Percentiles rank a stretch among this genome's conserved stretches.
These are phyloP conservation scores for Oncorhynchus mykiss DNA, from an alignment of 2,113 vertebrate species.

Conservation along the genomic window DNA sequence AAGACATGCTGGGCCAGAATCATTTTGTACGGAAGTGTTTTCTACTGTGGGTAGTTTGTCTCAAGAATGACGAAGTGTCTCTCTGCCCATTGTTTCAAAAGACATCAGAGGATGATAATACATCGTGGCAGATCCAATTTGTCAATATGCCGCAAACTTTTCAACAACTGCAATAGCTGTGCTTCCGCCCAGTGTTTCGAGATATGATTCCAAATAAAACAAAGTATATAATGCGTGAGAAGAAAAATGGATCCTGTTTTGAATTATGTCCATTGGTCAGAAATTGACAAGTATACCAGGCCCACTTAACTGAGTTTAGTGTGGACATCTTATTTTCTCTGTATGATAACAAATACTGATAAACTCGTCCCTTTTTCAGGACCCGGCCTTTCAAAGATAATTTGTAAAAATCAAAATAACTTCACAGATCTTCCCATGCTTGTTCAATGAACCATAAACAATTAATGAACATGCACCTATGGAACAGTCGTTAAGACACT, in stretches of 20 bases:
- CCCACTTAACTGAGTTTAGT: neutral
- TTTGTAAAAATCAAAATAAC: too few relatives aligned
- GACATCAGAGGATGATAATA: constrained; percentile 50
- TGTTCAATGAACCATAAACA: too few relatives aligned
- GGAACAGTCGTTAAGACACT: too few relatives aligned
- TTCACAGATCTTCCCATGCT: too few relatives aligned
- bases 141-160: constrained; percentile 33
- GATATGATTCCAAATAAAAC: neutral
- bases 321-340: too few relatives aligned
- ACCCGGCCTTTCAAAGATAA: too few relatives aligned
- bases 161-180: neutral
- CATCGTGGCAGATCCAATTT: constrained; percentile 45
- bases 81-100: constrained; percentile 47
- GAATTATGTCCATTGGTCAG: neutral
- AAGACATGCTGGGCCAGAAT: neutral
- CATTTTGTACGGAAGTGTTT: neutral
- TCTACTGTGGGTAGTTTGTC: neutral
- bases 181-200: neutral
- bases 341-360: too few relatives aligned
- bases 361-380: too few relatives aligned
- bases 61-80: constrained; percentile 41
- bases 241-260: neutral
- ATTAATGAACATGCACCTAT: too few relatives aligned
- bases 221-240: too few relatives aligned
- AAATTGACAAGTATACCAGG: neutral